These are phyloP conservation scores for Xestia xanthographa DNA, from an alignment of 2,888 invertebrate species.

Conservation along the genomic window DNA sequence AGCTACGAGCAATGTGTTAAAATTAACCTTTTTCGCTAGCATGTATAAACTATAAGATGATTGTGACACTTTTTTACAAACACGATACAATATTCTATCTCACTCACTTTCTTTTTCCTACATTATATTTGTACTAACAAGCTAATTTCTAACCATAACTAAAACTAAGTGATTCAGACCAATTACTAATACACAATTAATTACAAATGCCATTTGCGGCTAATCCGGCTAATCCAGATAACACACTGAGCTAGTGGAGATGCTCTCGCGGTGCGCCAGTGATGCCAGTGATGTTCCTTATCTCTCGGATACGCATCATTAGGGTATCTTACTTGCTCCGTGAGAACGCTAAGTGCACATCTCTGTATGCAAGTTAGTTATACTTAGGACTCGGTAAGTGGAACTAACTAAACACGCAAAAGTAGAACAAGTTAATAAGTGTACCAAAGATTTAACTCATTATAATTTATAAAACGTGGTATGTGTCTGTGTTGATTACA, in stretches of 20 bases:
- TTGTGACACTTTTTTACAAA: too few relatives aligned
- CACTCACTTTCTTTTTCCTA: too few relatives aligned
- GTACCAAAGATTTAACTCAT: neutral
- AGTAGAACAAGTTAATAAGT: neutral
- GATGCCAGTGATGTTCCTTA: conserved; percentile 23
- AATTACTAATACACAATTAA: neutral
- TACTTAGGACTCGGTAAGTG: conserved; percentile 9
- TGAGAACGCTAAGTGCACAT: conserved; percentile 28
- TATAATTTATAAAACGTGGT: neutral
- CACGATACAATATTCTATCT: too few relatives aligned
- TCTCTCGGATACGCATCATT: conserved; percentile 10
- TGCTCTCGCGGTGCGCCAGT: neutral
- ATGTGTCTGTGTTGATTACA: neutral
- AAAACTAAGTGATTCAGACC: neutral
- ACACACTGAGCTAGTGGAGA: neutral
- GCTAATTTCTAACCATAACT: neutral
- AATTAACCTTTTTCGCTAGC: too few relatives aligned
- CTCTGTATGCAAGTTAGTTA: conserved; percentile 31
- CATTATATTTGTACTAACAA: too few relatives aligned
- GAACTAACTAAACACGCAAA: conserved; percentile 2
- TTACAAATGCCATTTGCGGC: neutral
- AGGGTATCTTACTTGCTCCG: neutral
- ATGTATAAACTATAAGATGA: too few relatives aligned
- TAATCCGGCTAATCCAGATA: conserved; percentile 25
- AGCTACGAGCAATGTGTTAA: too few relatives aligned